Conservation (phyloP, 1,140 invertebrate genomes). For the Sinella curviseta region DNA sequence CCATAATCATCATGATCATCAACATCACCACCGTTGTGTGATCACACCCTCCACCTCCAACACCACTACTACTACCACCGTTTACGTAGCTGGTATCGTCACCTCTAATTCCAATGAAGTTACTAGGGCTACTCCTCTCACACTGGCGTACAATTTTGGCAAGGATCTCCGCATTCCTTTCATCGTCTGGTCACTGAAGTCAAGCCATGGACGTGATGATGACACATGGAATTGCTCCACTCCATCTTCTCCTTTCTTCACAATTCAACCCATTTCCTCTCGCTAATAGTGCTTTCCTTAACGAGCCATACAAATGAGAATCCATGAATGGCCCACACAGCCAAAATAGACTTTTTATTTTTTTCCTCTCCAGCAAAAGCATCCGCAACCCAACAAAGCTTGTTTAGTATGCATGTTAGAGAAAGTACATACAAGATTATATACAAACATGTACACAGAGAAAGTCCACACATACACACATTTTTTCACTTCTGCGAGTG, state of each 20-base stretch:
- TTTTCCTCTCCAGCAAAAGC: slow-evolving; percentile 3
- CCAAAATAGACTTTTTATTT: slow-evolving; percentile 9
- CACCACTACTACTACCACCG: too few species aligned
- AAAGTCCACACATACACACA: too few species aligned
- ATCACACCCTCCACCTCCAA: slow-evolving; percentile 21
- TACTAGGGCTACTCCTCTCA: not conserved
- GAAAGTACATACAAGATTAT: too few species aligned
- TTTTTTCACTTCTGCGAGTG: too few species aligned
- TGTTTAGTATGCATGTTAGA: not conserved
- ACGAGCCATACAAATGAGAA: slow-evolving; percentile 44
- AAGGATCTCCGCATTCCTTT: not conserved
- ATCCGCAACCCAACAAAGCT: slow-evolving; percentile 9
- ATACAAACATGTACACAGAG: too few species aligned
- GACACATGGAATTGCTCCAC: slow-evolving; percentile 28
- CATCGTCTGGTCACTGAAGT: slow-evolving; percentile 21
- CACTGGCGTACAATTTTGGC: too few species aligned
- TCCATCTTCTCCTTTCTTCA: slow-evolving; percentile 42
- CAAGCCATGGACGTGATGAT: slow-evolving; percentile 32
- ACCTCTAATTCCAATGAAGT: not conserved
- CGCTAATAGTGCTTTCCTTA: slow-evolving; percentile 41
- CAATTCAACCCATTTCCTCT: slow-evolving; percentile 43
- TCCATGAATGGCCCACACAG: slow-evolving; percentile 39
- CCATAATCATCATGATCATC: too few species aligned
- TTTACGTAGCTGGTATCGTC: not conserved
- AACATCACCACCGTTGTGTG: too few species aligned